A percentile compares a stretch with the other conserved stretches of the same genome.
These are phyloP conservation scores for Balanococcus diminutus DNA, from an alignment of 2,888 invertebrate species.

Conservation along the genomic window DNA sequence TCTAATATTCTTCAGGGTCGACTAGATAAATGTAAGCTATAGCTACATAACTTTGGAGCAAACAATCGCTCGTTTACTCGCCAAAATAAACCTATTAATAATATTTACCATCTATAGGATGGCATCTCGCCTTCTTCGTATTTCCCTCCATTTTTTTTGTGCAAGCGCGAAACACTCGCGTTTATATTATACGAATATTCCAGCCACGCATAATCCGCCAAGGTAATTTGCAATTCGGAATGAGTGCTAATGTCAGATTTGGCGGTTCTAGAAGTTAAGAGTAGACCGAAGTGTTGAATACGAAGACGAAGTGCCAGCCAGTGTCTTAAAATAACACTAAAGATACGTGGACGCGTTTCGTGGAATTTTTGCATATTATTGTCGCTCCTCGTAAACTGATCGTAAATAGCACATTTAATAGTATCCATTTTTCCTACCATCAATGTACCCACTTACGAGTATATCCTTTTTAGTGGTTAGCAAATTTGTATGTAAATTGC, in stretches of 20 bases:
- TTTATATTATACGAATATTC: neutral
- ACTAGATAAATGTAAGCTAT: neutral
- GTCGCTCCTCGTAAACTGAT: neutral
- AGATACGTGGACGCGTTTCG: neutral
- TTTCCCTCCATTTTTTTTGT: neutral
- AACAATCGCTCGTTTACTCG: neutral
- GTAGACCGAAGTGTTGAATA: too few relatives aligned
- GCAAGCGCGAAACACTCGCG: neutral
- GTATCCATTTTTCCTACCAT: neutral
- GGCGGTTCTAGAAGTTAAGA: neutral
- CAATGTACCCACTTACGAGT: neutral
- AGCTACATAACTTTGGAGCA: neutral
- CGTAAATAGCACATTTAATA: neutral
- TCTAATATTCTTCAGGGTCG: neutral
- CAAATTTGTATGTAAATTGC: neutral
- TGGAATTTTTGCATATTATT: neutral
- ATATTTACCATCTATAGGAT: neutral
- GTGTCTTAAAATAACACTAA: neutral
- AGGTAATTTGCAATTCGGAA: neutral
- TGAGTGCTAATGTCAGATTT: neutral
- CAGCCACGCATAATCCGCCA: neutral
- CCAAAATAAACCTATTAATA: neutral
- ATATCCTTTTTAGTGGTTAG: too few relatives aligned
- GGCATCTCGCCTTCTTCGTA: neutral
- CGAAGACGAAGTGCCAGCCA: neutral